phyloP scores from a whole-genome alignment of 2,113 vertebrate species.

The Macaca mulatta region DNA sequence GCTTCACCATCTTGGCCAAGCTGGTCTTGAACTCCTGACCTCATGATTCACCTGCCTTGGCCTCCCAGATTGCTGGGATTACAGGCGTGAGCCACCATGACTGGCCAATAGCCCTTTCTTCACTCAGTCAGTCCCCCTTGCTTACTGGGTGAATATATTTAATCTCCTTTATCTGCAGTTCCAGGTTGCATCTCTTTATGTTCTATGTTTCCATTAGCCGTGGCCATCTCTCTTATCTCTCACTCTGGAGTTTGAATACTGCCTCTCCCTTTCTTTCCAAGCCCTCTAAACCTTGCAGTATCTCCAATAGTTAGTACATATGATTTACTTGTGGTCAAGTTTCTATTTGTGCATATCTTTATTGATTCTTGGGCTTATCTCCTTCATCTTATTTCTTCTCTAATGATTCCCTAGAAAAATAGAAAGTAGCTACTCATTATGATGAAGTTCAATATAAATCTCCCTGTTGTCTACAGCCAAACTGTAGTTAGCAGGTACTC shows the following conservation, averaged over 20 bases:
- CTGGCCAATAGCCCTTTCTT: background rate
- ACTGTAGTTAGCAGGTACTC: background rate
- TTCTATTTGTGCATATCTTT: background rate
- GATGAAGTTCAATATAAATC: background rate
- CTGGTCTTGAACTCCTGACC: too few relatives aligned
- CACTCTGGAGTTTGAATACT: background rate
- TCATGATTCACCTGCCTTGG: too few relatives aligned
- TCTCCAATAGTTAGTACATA: background rate
- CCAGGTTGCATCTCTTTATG: background rate
- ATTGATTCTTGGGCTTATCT: background rate
- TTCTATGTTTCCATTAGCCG: background rate
- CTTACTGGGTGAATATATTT: background rate
- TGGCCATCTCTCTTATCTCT: background rate
- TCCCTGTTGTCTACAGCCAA: background rate
- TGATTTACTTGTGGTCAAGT: background rate
- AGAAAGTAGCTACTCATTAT: background rate
- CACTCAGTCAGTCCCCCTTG: background rate
- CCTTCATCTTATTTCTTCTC: background rate
- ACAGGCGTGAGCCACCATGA: too few relatives aligned
- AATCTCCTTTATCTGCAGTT: background rate
- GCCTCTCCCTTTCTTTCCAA: background rate
- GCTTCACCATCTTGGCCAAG: too few relatives aligned
- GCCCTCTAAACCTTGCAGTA: background rate
- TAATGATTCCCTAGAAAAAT: background rate
- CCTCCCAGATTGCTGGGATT: too few relatives aligned